These are phyloP conservation scores for Bettongia penicillata DNA, from an alignment of 2,113 vertebrate species.

Conservation along the genomic window DNA sequence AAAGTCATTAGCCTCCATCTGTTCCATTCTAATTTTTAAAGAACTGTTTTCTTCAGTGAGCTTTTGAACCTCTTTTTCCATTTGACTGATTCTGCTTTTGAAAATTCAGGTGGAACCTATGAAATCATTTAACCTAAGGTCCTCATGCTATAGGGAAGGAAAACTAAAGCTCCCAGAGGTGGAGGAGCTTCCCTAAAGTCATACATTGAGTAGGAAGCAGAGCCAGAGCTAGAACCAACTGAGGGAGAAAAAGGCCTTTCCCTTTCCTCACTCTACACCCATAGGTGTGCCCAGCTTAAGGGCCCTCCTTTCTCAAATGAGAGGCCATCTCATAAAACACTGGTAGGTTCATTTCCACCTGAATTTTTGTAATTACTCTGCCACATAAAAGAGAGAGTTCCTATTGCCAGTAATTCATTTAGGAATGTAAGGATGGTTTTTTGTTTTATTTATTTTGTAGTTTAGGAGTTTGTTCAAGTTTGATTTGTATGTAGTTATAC, in stretches of 20 bases:
- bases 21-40: no score
- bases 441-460: no score
- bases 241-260: neutral
- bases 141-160: no score
- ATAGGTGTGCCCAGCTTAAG: no score
- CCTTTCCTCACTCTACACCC: neutral
- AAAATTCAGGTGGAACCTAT: no score
- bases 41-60: no score
- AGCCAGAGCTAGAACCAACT: neutral
- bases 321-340: neutral
- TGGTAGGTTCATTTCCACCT: neutral
- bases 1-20: no score
- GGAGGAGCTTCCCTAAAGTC: neutral
- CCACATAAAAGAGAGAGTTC: constrained; percentile 40
- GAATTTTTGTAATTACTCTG: constrained; percentile 20
- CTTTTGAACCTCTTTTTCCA: no score
- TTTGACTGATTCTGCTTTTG: no score
- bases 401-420: constrained; percentile 35
- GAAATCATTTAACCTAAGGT: no score
- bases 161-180: no score
- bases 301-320: neutral
- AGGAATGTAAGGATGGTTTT: constrained; percentile 30
- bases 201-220: neutral
- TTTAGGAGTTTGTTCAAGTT: neutral
- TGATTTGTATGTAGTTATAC: constrained; percentile 49